A percentile compares a stretch with the other conserved stretches of the same genome.
Conservation (phyloP, 2,797 vertebrate species). For the Cynodonichthys magdalenae region DNA sequence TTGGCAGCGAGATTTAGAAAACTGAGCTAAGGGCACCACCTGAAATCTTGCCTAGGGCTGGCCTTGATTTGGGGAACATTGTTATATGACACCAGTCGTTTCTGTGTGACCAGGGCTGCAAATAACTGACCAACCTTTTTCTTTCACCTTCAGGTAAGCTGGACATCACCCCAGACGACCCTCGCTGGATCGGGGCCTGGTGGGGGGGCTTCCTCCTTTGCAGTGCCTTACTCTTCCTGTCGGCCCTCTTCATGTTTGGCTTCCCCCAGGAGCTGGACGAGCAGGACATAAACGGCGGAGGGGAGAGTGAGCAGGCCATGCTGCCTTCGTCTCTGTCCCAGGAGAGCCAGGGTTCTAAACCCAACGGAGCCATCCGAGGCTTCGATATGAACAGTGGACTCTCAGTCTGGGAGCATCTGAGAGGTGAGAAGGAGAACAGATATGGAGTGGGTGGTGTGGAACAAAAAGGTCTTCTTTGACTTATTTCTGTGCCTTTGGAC, state of each 20-base stretch:
- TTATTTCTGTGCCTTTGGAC: background rate
- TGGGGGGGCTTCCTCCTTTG: slow-evolving; percentile 98
- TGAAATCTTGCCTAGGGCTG: too few species aligned
- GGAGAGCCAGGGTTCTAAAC: slow-evolving; percentile 87
- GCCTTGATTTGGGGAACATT: background rate
- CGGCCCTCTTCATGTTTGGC: slow-evolving; percentile 96
- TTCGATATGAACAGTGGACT: slow-evolving; percentile 82
- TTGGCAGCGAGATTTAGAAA: too few species aligned
- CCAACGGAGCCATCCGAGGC: slow-evolving; percentile 85
- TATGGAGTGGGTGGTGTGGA: too few species aligned
- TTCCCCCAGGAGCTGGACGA: slow-evolving; percentile 92
- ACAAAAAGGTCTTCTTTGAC: background rate
- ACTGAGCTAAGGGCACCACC: too few species aligned
- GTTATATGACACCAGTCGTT: background rate
- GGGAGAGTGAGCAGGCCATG: slow-evolving; percentile 95
- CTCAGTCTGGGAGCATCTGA: slow-evolving; percentile 90
- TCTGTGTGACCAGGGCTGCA: background rate
- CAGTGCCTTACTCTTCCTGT: slow-evolving; percentile 98
- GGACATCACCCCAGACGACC: slow-evolving; percentile 97
- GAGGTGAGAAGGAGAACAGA: slow-evolving; percentile 79
- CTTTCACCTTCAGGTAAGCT: slow-evolving; percentile 83
- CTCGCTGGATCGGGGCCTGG: slow-evolving; percentile 99
- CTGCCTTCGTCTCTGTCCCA: slow-evolving; percentile 82
- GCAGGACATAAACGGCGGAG: slow-evolving; percentile 74
- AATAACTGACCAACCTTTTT: background rate